Conservation (phyloP, 1,140 invertebrate genomes). For the Cataglyphis hispanica region DNA sequence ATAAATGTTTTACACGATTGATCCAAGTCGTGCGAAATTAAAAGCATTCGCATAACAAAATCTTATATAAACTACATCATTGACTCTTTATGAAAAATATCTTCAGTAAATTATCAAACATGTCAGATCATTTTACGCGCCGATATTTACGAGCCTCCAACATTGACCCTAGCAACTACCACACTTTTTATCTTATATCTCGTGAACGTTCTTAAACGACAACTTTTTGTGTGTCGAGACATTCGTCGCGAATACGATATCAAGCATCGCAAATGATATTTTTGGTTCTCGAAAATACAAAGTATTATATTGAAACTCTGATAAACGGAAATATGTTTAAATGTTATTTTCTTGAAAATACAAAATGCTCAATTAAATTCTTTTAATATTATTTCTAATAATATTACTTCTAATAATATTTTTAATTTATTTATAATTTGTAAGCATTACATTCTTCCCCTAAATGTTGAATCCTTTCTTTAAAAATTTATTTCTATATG, state of each 20-base stretch:
- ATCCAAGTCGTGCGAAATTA: neutral
- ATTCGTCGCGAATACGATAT: neutral
- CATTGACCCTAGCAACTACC: conserved; percentile 22
- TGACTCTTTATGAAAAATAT: neutral
- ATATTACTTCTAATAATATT: conserved; percentile 22
- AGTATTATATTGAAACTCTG: neutral
- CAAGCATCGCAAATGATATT: neutral
- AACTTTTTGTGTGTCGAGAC: neutral
- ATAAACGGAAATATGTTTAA: neutral
- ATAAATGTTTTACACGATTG: neutral
- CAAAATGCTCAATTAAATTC: neutral
- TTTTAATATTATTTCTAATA: neutral
- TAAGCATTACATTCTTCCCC: too few species aligned
- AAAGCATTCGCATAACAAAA: neutral
- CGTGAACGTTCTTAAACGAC: neutral
- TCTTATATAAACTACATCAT: neutral
- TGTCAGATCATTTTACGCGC: neutral
- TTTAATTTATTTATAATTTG: conserved; percentile 17
- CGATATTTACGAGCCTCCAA: neutral
- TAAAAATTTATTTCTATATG: too few species aligned
- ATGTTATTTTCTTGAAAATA: neutral
- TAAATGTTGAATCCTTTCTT: too few species aligned
- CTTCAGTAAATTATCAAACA: conserved; percentile 2
- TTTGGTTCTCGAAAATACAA: conserved; percentile 15
- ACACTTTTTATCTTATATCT: conserved; percentile 14